A percentile compares a stretch with the other conserved stretches of the same genome.
Evolutionary conservation across 2,888 invertebrate species (phyloP).

Genomic region (Aspidiotus destructor): DNA sequence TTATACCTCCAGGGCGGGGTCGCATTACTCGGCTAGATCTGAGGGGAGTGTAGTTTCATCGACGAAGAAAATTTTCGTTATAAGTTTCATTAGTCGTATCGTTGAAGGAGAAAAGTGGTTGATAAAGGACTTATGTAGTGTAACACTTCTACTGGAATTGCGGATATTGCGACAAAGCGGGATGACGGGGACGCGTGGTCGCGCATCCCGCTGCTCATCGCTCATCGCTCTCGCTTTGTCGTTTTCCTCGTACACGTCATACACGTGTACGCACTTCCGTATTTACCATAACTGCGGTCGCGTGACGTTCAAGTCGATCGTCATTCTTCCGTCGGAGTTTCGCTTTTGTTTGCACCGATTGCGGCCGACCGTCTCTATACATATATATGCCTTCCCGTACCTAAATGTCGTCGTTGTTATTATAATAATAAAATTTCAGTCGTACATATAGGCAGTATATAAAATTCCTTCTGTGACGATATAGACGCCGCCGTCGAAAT

Average conservation of each 20-base stretch:
- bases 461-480: no score
- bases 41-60: no score
- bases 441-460: no score
- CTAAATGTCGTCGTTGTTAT: no score
- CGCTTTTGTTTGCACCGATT: not conserved
- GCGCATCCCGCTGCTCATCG: conserved; percentile 1
- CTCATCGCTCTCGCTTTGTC: conserved; percentile 18
- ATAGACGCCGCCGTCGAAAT: no score
- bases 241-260: not conserved
- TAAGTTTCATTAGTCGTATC: conserved; percentile 12
- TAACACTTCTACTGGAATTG: conserved; percentile 8
- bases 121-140: no score
- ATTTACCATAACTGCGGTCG: conserved; percentile 29
- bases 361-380: not conserved
- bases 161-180: conserved; percentile 6
- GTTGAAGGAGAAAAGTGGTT: no score
- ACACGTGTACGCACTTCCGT: conserved; percentile 29
- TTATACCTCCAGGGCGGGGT: no score
- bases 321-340: conserved; percentile 19
- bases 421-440: no score
- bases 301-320: conserved; percentile 26
- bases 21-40: no score
- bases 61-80: conserved; percentile 8
- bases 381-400: no score
- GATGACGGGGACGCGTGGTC: not conserved